These are phyloP conservation scores for Poecile montanus DNA, from an alignment of 2,797 vertebrate genomes.

Conservation along the genomic window DNA sequence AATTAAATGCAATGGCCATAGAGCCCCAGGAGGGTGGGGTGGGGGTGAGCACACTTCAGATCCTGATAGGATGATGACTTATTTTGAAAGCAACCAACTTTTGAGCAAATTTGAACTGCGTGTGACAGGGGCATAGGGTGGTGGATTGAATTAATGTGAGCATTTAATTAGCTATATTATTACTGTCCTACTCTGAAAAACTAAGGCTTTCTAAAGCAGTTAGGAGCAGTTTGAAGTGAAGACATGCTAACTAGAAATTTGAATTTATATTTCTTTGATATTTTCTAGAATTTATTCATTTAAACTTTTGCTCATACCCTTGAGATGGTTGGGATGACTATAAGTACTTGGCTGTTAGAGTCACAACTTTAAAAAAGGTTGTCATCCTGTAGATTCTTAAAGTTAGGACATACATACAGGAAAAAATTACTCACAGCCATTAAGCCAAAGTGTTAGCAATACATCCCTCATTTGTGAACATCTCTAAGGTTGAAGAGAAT, in stretches of 20 bases:
- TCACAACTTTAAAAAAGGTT: background rate
- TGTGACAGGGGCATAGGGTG: background rate
- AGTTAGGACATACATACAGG: background rate
- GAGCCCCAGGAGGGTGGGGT: background rate
- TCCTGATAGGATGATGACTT: conserved; percentile 18
- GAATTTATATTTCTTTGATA: conserved; percentile 1
- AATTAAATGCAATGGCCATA: conserved; percentile 43
- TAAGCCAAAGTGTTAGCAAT: background rate
- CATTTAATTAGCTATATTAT: conserved; percentile 29
- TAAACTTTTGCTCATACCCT: background rate
- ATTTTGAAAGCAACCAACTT: conserved; percentile 52
- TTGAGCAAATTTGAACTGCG: conserved; percentile 18
- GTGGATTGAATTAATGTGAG: conserved; percentile 8
- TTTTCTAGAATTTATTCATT: background rate
- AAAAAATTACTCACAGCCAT: background rate
- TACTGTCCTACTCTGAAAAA: background rate
- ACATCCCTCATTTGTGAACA: background rate
- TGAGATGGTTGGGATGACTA: background rate
- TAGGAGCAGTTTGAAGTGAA: background rate
- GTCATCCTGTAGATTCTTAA: background rate
- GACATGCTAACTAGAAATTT: background rate
- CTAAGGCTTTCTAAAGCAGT: background rate
- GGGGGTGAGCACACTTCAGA: background rate
- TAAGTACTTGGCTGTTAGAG: background rate
- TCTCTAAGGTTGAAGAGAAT: fast-evolving